Evolutionary conservation across 2,888 invertebrate species (phyloP).

Genomic region (Stictocephala bisonia): DNA sequence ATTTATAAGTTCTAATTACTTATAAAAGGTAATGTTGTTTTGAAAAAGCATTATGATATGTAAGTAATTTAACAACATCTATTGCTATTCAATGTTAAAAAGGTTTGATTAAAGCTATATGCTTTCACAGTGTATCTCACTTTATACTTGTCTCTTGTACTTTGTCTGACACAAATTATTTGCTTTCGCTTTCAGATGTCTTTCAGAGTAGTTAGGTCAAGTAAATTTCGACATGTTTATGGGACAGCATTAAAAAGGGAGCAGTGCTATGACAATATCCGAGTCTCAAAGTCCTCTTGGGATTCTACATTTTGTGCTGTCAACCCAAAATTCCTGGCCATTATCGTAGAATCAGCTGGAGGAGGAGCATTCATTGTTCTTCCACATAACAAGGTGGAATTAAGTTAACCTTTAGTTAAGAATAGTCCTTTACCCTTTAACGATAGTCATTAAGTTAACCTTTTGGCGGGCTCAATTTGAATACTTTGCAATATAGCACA

Average conservation of each 20-base stretch:
- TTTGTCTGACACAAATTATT: neutral
- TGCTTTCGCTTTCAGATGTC: constrained; percentile 72
- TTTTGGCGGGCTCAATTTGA: too few relatives aligned
- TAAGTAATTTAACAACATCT: too few relatives aligned
- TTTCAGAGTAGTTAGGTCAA: constrained; percentile 96
- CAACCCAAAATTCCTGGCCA: constrained; percentile 97
- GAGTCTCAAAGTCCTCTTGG: constrained; percentile 98
- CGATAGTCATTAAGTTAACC: too few relatives aligned
- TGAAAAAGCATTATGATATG: too few relatives aligned
- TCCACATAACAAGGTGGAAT: constrained; percentile 90
- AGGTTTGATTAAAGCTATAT: neutral
- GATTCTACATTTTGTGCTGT: constrained; percentile 98
- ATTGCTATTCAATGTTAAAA: too few relatives aligned
- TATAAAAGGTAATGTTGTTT: too few relatives aligned
- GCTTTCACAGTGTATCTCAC: too few relatives aligned
- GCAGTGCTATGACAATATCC: constrained; percentile 97
- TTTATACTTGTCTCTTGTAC: neutral
- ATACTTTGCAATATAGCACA: too few relatives aligned
- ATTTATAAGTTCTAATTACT: too few relatives aligned
- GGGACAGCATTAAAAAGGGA: constrained; percentile 93
- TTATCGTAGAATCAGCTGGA: constrained; percentile 96
- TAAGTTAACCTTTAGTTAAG: constrained; percentile 7
- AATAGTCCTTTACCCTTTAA: constrained; percentile 6
- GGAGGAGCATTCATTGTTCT: constrained; percentile 96
- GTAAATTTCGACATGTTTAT: constrained; percentile 97